Percentiles rank a stretch among this genome's conserved stretches.
Conservation (phyloP, 2,797 vertebrate genomes). For the Pampus argenteus region DNA sequence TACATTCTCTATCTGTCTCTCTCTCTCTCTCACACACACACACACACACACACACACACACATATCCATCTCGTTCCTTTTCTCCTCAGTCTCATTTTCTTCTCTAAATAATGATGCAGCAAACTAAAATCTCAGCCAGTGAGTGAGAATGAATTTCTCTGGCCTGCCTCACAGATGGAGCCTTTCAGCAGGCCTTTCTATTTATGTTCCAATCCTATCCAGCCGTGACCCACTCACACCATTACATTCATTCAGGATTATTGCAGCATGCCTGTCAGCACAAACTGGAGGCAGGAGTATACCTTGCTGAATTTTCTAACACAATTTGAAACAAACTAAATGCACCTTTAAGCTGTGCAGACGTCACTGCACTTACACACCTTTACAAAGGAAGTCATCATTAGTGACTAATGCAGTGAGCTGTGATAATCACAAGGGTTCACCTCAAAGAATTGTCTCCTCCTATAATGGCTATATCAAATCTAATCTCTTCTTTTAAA, state of each 20-base stretch:
- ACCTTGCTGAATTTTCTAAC: conserved; percentile 24
- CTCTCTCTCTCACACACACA: neutral
- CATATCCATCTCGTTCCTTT: conserved; percentile 7
- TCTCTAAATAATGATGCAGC: conserved; percentile 47
- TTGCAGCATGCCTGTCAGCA: conserved; percentile 28
- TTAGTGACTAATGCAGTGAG: neutral
- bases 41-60: neutral
- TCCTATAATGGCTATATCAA: too few species aligned
- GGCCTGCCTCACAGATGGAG: conserved; percentile 37
- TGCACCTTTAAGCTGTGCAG: neutral
- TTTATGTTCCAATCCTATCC: conserved; percentile 51
- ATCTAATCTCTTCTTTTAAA: too few species aligned
- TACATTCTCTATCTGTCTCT: neutral
- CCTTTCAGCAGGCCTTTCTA: conserved; percentile 43
- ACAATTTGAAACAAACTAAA: conserved; percentile 23
- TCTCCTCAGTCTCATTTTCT: conserved; percentile 29
- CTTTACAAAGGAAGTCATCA: conserved; percentile 1
- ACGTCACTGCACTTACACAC: neutral
- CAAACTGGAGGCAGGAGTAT: neutral
- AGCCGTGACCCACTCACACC: conserved; percentile 38
- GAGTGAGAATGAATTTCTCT: conserved; percentile 38
- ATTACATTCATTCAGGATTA: conserved; percentile 53
- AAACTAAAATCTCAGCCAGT: conserved; percentile 40
- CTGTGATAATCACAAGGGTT: too few species aligned
- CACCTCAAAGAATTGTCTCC: too few species aligned